Conservation (phyloP, 2,888 invertebrate species). For the Nomada hirtipes region DNA sequence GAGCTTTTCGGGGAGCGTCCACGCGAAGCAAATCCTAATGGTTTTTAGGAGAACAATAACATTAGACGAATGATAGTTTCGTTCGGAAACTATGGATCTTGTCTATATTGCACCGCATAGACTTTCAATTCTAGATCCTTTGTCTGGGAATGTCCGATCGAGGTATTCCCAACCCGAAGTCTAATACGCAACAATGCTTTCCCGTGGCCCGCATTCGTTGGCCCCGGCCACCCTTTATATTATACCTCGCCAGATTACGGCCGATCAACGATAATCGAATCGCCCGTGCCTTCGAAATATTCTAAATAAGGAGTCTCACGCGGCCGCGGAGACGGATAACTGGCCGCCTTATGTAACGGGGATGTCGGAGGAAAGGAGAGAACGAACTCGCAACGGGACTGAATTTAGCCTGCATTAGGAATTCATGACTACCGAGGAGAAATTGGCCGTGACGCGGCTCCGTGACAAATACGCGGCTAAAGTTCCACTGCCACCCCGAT, state of each 20-base stretch:
- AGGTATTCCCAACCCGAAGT: conserved; percentile 67
- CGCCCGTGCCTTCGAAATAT: conserved; percentile 48
- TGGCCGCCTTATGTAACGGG: conserved; percentile 42
- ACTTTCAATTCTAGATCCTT: conserved; percentile 42
- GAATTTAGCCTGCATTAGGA: conserved; percentile 39
- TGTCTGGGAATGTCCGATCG: conserved; percentile 64
- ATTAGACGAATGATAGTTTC: conserved; percentile 25
- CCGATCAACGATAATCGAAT: conserved; percentile 64
- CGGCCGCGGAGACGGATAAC: conserved; percentile 25
- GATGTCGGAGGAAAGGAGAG: conserved; percentile 11
- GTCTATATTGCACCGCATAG: conserved; percentile 11
- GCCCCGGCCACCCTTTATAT: conserved; percentile 53
- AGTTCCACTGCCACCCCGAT: conserved; percentile 43
- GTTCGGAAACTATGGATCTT: not conserved
- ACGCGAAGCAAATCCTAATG: conserved; percentile 7
- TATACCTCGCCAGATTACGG: conserved; percentile 35
- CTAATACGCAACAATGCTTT: conserved; percentile 62
- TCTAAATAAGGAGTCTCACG: conserved; percentile 43
- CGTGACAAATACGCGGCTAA: conserved; percentile 54
- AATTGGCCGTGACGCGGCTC: conserved; percentile 41
- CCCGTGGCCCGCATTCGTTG: conserved; percentile 58
- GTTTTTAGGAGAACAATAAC: conserved; percentile 33
- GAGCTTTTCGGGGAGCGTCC: conserved; percentile 31
- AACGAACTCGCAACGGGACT: conserved; percentile 15
- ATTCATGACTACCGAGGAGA: conserved; percentile 39